Percentiles rank a stretch among this genome's conserved stretches.
These are phyloP conservation scores for Sciurus carolinensis DNA, from an alignment of 2,797 vertebrate species.

Conservation along the genomic window DNA sequence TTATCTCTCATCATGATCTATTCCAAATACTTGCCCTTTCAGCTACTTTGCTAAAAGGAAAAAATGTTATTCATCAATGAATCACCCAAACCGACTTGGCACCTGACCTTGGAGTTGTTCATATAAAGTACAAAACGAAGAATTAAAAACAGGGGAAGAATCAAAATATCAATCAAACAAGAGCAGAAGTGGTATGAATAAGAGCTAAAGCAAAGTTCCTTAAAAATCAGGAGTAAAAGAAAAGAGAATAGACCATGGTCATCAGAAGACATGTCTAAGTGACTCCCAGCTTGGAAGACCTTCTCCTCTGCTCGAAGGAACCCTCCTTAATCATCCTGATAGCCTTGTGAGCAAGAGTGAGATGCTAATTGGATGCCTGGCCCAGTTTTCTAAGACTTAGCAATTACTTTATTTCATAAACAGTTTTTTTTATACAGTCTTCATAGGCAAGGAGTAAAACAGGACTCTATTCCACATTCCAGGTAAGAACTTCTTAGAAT, in stretches of 20 bases:
- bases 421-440: neutral
- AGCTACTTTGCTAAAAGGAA: neutral
- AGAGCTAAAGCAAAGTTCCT: neutral
- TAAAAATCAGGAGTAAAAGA: neutral
- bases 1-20: neutral
- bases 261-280: neutral
- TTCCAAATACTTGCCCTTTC: neutral
- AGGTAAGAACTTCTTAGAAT: neutral
- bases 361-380: neutral
- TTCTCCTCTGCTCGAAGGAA: neutral
- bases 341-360: neutral
- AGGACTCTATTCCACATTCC: neutral
- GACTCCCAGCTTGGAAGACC: neutral
- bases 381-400: slow-evolving; percentile 17
- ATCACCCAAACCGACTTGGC: neutral
- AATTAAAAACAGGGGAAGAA: neutral
- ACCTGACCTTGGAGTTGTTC: neutral
- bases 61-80: neutral
- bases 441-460: neutral
- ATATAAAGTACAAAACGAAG: neutral
- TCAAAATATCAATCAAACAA: neutral
- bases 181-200: neutral
- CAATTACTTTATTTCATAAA: slow-evolving; percentile 28
- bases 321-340: neutral
- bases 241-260: neutral